phyloP scores from a whole-genome alignment of 2,797 vertebrate species.

The Falco naumanni region DNA sequence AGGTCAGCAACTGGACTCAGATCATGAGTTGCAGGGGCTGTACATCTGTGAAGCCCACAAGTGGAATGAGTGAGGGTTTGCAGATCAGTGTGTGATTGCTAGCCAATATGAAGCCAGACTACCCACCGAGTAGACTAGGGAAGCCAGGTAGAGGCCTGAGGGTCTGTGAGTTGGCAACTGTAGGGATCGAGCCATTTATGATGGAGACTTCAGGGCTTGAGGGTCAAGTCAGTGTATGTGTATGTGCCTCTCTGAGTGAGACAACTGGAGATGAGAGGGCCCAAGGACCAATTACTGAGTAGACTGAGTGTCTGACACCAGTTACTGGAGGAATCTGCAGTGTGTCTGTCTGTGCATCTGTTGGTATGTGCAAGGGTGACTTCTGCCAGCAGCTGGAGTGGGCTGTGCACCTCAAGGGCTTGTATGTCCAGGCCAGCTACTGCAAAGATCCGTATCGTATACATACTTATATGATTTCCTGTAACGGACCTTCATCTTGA shows the following conservation, averaged over 20 bases:
- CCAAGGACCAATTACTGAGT: neutral
- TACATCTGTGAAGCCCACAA: neutral
- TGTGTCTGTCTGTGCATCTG: neutral
- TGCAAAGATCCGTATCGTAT: neutral
- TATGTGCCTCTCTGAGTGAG: neutral
- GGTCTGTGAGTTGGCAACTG: neutral
- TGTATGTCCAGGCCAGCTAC: neutral
- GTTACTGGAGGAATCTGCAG: neutral
- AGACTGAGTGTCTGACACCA: neutral
- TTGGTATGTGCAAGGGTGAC: neutral
- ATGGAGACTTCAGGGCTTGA: neutral
- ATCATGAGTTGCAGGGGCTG: fast-evolving
- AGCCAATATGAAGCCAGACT: neutral
- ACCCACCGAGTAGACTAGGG: neutral
- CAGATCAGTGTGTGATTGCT: neutral
- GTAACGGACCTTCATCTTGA: neutral
- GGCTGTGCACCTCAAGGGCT: neutral
- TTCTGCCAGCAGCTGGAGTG: neutral
- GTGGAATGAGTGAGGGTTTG: neutral
- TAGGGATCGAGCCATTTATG: neutral
- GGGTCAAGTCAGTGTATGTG: neutral
- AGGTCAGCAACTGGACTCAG: neutral
- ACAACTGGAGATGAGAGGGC: neutral
- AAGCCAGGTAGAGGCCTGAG: neutral
- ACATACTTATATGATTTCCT: fast-evolving